phyloP scores from a whole-genome alignment of 2,797 vertebrate genomes.

The Taeniopygia guttata region DNA sequence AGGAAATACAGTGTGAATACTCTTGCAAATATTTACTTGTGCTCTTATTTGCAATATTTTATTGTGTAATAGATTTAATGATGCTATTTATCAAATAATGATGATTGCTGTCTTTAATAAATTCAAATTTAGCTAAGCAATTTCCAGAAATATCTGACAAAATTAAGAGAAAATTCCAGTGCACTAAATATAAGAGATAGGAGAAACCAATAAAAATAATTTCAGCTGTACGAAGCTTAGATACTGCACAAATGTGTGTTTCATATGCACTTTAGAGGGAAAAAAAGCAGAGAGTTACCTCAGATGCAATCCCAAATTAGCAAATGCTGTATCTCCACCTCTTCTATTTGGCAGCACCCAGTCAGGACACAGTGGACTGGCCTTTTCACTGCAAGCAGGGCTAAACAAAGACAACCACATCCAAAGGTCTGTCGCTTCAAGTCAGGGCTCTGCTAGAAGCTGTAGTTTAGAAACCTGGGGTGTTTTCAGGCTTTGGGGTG shows the following conservation, averaged over 20 bases:
- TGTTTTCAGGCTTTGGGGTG: background rate
- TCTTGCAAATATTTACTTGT: constrained; percentile 57
- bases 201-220: background rate
- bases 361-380: fast-evolving
- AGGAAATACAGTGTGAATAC: constrained; percentile 43
- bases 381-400: background rate
- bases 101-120: constrained; percentile 25
- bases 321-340: background rate
- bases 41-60: constrained; percentile 31
- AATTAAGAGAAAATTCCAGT: constrained; percentile 35
- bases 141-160: constrained; percentile 47
- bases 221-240: background rate
- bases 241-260: background rate
- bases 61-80: constrained; percentile 50
- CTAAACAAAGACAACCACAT: background rate
- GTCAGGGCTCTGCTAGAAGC: background rate
- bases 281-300: background rate
- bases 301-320: background rate
- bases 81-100: constrained; percentile 59
- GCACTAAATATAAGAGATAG: background rate
- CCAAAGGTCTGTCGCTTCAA: background rate
- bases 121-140: constrained; percentile 24
- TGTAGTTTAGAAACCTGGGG: background rate
- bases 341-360: background rate
- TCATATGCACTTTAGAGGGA: background rate